Conservation (phyloP, 2,888 invertebrate species). For the Periphyllus acericola region DNA sequence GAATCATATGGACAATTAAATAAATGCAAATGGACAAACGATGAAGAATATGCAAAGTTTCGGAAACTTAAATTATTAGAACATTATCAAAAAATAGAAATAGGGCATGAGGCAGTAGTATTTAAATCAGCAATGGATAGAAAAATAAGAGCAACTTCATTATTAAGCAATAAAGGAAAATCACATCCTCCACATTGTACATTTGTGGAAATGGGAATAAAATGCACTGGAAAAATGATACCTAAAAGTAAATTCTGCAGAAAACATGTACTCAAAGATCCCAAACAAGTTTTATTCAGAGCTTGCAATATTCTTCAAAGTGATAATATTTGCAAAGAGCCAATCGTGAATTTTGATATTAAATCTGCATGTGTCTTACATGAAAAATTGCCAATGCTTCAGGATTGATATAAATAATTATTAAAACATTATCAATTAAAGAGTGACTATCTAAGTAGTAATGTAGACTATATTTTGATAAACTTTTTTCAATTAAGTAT, state of each 20-base stretch:
- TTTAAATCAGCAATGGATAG: conserved; percentile 57
- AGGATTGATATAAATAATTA: not conserved
- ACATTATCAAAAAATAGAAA: conserved; percentile 55
- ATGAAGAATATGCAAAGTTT: conserved; percentile 43
- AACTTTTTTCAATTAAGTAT: not conserved
- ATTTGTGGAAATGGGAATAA: conserved; percentile 60
- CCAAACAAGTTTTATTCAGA: conserved; percentile 55
- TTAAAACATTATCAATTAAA: not conserved
- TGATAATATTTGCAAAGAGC: conserved; percentile 56
- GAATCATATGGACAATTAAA: conserved; percentile 42
- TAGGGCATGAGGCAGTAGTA: conserved; percentile 54
- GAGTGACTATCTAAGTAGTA: too few species aligned
- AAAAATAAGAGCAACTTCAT: conserved; percentile 57
- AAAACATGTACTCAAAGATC: conserved; percentile 59
- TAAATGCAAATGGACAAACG: conserved; percentile 48
- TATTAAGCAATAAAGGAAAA: conserved; percentile 54
- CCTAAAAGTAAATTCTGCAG: conserved; percentile 57
- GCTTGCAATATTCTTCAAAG: conserved; percentile 55
- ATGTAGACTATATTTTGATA: not conserved
- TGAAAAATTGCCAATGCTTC: conserved; percentile 62
- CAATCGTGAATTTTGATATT: conserved; percentile 48
- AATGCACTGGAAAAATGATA: conserved; percentile 57
- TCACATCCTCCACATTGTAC: conserved; percentile 56
- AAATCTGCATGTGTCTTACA: conserved; percentile 54
- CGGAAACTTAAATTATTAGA: conserved; percentile 42